Evolutionary conservation across 2,797 vertebrate genomes (phyloP), one percentile per base, ranked within the genome.

Genomic region (Protonibea diacanthus): DNA sequence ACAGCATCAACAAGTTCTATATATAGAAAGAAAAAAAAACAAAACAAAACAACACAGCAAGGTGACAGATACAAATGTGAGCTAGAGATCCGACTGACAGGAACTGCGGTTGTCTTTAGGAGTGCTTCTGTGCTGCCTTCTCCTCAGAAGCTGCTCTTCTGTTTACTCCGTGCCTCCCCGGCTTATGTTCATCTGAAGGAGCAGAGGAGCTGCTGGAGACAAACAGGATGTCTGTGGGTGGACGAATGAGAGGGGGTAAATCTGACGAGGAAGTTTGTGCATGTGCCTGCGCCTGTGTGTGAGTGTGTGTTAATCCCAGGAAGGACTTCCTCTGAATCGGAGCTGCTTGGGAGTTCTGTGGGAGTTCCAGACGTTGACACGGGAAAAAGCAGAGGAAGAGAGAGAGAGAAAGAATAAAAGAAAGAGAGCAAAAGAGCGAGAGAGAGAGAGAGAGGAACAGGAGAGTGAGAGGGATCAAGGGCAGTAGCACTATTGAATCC

Each of bases 141-240:
- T 71, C 12, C 25, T 86, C 76, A 82, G 21, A 74, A 88, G 63
- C 55, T 27, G 71, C 83, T 78, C 72, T 20, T 25, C 27, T 92
- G 91, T 94, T 92, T 93, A 91, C 47, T 55, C 71, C 57, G 17
- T 61, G 87, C 81, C 86, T 89, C 84, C 68, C 74, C 68, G 80
- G 88, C 89, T 91, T 82, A 85, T 74, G 80, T 86, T 92, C 78
- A 82, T 91, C 74, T 80, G 86, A 89, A 79, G 81, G 84, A 92
- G 87, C 71, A 64, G 69, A 87, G 79, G 76, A 87, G 83, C 74
- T 86, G 76, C 81, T 78, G 77, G 91, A 93, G 88, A 91, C 91
- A 92, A 92, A 94, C 92, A 94, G 93, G 93, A 94, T 92, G 93
- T 93, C 93, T 92, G 93, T 92, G 87, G 92, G 93, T 92, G 92